Evolutionary conservation across 2,797 vertebrate genomes (phyloP), one percentile per base, ranked within the genome.

Genomic region (Columba guinea): DNA sequence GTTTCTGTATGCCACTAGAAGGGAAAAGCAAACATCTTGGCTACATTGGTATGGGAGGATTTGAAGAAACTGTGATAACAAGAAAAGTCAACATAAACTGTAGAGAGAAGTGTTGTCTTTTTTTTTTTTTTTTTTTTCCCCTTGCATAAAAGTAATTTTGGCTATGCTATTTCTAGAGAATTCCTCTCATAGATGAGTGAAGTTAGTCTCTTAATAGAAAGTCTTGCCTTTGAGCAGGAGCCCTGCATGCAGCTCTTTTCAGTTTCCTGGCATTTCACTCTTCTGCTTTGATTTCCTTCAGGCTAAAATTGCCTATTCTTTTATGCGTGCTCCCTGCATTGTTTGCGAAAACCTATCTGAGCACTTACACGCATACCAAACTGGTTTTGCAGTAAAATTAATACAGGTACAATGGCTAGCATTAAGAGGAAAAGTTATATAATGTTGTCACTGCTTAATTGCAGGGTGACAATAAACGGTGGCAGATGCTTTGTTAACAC

Each of bases 101-200:
- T 64, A 28, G 24, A 11, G 46, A 75, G 27, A 52, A 90, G 41
- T 75, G 41, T 60, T 71, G 34, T 27, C 13, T 37, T 37, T 37
- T 37, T 37, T 73, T 78, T 76, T 17, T 5, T 7, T 95, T 7
- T 95, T 94, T 85, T n/a, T 95, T 94, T 85, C 32, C 11, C 63
- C 27, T 81, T 64, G 15, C 24, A 51, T 84, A n/a, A 86, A 91
- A 70, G 32, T 73, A 51, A 35, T 56, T 74, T 84, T 70, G 22
- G 20, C 13, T 67, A 39, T 9, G n/a, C 30, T 81, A 7, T 68
- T 78, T 62, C 14, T 86, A 30, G 44, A 74, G 18, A 83, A 59
- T 71, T 63, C 35, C 30, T n/a, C 2, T 24, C 60, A 59, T 1
- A 46, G 46, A 51, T 3, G 11, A 81, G 49, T 27, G 49, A 56